Conservation (phyloP, 37 sponge, comb jelly and placozoan genomes). For the Agelas oroides region DNA sequence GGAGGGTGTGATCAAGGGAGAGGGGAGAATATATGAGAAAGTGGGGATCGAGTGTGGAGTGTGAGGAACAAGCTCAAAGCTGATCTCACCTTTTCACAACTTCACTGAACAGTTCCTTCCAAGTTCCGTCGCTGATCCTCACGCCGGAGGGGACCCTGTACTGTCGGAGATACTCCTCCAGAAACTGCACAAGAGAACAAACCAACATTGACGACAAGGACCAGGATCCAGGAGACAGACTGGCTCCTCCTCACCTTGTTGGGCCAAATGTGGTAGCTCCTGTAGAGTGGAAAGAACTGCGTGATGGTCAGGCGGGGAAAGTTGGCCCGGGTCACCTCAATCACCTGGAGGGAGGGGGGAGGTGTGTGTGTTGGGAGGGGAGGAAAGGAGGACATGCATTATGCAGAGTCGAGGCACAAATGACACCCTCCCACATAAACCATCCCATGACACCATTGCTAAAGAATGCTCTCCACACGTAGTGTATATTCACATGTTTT, state of each 20-base stretch:
- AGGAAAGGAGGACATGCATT: background rate
- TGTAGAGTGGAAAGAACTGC: constrained; percentile 59
- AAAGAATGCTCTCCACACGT: no score
- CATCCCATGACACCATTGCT: no score
- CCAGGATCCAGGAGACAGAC: background rate
- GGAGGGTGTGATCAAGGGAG: no score
- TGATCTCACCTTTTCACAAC: constrained; percentile 8
- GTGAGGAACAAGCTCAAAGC: no score
- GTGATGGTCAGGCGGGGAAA: constrained; percentile 33
- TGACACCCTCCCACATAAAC: background rate
- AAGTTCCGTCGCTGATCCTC: constrained; percentile 47
- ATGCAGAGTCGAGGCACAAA: background rate
- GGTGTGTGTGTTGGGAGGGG: no score
- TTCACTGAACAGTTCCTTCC: constrained; percentile 48
- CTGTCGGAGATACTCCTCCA: constrained; percentile 39
- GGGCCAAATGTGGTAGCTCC: constrained; percentile 47
- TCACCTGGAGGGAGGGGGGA: constrained; percentile 1
- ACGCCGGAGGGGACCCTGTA: constrained; percentile 27
- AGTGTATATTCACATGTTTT: constrained; percentile 21
- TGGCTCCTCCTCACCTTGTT: constrained; percentile 5
- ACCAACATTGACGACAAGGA: background rate
- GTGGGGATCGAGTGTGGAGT: no score
- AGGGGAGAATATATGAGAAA: no score
- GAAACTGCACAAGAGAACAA: constrained; percentile 28
- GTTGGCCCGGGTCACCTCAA: constrained; percentile 11